Evolutionary conservation across 2,888 invertebrate genomes (phyloP), one percentile per base, ranked within the genome.

Genomic region (Neria commutata): DNA sequence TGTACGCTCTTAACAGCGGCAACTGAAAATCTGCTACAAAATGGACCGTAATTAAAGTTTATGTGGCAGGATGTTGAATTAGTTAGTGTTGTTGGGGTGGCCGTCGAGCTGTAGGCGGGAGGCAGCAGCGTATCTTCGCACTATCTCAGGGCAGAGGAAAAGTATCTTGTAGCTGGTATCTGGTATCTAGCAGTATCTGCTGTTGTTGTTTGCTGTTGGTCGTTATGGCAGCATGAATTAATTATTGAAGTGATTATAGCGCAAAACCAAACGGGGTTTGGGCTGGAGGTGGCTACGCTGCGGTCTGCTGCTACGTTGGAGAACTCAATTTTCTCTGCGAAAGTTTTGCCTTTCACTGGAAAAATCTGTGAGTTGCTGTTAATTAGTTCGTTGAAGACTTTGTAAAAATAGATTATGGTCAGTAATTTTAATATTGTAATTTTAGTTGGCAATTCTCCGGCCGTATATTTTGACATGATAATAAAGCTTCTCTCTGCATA

Each of bases 211-310:
- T n/a, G n/a, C n/a, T 26, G 17, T 33, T 16, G 49, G 49, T 45
- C 42, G 50, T 56, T 56, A 26, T 42, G 56, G 56, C 11, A 50
- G 29, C 49, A 24, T 33, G 33, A 56, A 56, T 56, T 57, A 51
- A 57, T 57, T 57, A 57, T 51, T 52, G 23, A 56, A 56, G 42
- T 37, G 56, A 49, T 56, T 56, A 37, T 49, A 40, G 17, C 23
- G 40, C 25, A 42, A 42, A 42, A 37, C n/a, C 17, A 42, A 42
- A 17, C 42, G 21, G 21, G 21, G 4, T 37, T 21, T 14, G n/a
- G 16, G 37, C 21, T 10, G 16, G 17, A 23, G 24, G 24, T 21
- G 16, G 14, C 11, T 16, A 25, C 40, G 14, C 14, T n/a, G n/a
- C n/a, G n/a, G n/a, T n/a, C n/a, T n/a, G n/a, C n/a, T n/a, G n/a